Percentiles rank a stretch among this genome's conserved stretches.
These are phyloP conservation scores for Piscicola geometra DNA, from an alignment of 2,888 invertebrate species.

Conservation along the genomic window DNA sequence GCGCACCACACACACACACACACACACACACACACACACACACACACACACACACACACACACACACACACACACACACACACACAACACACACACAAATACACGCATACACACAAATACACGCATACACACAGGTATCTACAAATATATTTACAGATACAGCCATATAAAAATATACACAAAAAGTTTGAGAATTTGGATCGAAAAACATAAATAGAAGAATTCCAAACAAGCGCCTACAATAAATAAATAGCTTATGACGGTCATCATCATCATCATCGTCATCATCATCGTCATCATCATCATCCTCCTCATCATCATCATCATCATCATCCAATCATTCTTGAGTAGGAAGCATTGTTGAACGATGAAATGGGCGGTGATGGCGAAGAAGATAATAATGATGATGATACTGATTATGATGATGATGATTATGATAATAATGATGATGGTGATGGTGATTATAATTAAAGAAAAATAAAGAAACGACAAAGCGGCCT, in stretches of 20 bases:
- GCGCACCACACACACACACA: background rate
- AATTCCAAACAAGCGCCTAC: background rate
- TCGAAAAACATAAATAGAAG: constrained; percentile 45
- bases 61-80: constrained; percentile 14
- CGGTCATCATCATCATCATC: constrained; percentile 23
- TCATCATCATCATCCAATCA: background rate
- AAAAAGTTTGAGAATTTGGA: constrained; percentile 52
- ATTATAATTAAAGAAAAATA: background rate
- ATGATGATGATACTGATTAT: background rate
- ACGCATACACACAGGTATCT: background rate
- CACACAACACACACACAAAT: constrained; percentile 14
- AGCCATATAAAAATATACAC: background rate
- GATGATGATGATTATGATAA: too few species aligned
- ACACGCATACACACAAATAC: background rate
- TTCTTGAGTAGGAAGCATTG: too few species aligned
- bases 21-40: background rate
- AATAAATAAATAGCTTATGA: background rate
- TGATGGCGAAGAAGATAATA: too few species aligned
- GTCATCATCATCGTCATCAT: constrained; percentile 25
- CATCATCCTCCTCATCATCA: constrained; percentile 21
- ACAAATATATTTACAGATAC: background rate
- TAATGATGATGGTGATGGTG: background rate
- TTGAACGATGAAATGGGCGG: too few species aligned
- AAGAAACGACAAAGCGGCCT: background rate
- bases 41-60: background rate